phyloP scores from a whole-genome alignment of 2,888 invertebrate species.

The Salpingus planirostris region DNA sequence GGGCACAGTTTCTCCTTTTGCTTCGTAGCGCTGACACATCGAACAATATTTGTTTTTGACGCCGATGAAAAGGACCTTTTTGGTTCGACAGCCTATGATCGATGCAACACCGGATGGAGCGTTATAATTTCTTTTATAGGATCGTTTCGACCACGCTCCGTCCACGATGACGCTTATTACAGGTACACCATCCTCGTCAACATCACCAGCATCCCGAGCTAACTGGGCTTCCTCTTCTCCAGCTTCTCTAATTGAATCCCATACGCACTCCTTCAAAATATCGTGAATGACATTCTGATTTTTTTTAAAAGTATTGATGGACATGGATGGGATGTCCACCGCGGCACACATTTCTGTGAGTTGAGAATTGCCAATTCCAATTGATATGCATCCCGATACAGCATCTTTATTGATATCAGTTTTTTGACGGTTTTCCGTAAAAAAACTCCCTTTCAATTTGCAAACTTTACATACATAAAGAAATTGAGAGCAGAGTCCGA shows the following conservation, averaged over 20 bases:
- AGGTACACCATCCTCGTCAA: constrained; percentile 15
- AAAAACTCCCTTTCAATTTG: not conserved
- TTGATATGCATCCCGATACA: not conserved
- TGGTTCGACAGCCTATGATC: constrained; percentile 11
- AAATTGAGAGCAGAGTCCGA: not conserved
- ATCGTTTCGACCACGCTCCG: constrained; percentile 19
- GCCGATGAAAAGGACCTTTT: constrained; percentile 12
- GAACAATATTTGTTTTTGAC: constrained; percentile 15
- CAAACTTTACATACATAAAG: not conserved
- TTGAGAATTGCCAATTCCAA: not conserved
- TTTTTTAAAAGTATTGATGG: not conserved
- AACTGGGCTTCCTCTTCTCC: constrained; percentile 4
- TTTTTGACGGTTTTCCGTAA: not conserved
- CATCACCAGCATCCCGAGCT: constrained; percentile 13
- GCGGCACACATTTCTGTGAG: constrained; percentile 1
- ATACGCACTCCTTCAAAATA: constrained; percentile 3
- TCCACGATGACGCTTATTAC: constrained; percentile 18
- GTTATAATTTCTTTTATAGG: constrained; percentile 13
- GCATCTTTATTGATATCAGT: not conserved
- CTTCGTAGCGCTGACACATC: not conserved
- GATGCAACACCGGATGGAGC: constrained; percentile 5
- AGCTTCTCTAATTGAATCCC: constrained; percentile 4
- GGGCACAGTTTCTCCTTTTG: constrained; percentile 2
- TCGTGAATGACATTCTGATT: constrained; percentile 1
- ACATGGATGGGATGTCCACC: constrained; percentile 5